phyloP scores from a whole-genome alignment of 2,113 vertebrate species.

The Pogona vitticeps region DNA sequence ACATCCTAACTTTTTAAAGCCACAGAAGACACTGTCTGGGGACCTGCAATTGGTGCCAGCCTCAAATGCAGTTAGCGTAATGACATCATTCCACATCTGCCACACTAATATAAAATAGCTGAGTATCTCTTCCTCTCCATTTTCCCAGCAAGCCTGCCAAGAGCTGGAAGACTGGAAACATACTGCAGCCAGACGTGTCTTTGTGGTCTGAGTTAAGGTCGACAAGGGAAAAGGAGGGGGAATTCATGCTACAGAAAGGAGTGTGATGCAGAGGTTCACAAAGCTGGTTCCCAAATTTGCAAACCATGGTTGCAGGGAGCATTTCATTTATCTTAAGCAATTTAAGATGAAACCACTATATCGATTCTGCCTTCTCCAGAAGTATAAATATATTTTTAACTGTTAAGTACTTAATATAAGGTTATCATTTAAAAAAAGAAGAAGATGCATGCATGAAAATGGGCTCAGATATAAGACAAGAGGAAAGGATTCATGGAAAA shows the following conservation, averaged over 20 bases:
- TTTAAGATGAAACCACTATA: slow-evolving; percentile 40
- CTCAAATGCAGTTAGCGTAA: not conserved
- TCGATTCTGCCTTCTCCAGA: slow-evolving; percentile 41
- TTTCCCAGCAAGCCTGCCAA: not conserved
- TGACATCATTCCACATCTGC: not conserved
- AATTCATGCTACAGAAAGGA: not conserved
- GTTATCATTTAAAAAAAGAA: slow-evolving; percentile 42
- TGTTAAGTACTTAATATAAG: slow-evolving; percentile 37
- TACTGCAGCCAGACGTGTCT: not conserved
- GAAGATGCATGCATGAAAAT: slow-evolving; percentile 51
- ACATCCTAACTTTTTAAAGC: not conserved
- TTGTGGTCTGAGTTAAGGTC: not conserved
- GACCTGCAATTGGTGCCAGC: not conserved
- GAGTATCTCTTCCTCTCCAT: not conserved
- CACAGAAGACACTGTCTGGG: not conserved
- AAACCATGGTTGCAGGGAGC: not conserved
- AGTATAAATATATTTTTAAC: slow-evolving; percentile 35
- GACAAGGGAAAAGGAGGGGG: not conserved
- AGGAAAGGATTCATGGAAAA: slow-evolving; percentile 49
- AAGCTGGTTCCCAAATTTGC: not conserved
- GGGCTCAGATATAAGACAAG: slow-evolving; percentile 48
- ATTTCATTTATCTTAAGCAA: not conserved
- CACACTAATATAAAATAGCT: not conserved
- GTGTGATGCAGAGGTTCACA: not conserved
- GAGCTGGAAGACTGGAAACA: not conserved